Percentiles rank a stretch among this genome's conserved stretches.
These are phyloP conservation scores for Bibio marci DNA, from an alignment of 2,888 invertebrate species.

Conservation along the genomic window DNA sequence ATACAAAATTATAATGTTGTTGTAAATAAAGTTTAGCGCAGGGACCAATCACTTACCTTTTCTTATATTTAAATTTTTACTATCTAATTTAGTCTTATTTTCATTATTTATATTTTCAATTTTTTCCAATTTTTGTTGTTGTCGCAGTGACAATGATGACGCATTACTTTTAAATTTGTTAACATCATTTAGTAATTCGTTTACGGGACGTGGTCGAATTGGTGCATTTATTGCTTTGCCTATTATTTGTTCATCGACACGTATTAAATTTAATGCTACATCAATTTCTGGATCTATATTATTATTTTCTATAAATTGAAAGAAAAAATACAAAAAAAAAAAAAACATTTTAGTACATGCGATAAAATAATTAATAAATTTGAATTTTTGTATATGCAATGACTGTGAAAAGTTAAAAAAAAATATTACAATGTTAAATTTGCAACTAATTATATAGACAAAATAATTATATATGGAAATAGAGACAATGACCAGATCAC, in stretches of 20 bases:
- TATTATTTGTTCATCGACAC: constrained; percentile 11
- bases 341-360: too few species aligned
- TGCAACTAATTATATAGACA: too few species aligned
- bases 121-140: not conserved
- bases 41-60: too few species aligned
- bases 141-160: not conserved
- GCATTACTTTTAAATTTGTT: not conserved
- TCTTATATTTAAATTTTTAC: not conserved
- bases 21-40: too few species aligned
- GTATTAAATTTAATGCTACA: constrained; percentile 14
- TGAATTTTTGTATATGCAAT: too few species aligned
- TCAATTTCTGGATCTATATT: not conserved
- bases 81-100: constrained; percentile 1
- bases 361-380: not conserved
- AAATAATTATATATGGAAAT: too few species aligned
- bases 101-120: not conserved
- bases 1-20: too few species aligned
- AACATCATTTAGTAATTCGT: constrained; percentile 2
- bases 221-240: constrained; percentile 2
- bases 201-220: constrained; percentile 4
- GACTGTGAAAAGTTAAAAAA: too few species aligned
- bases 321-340: too few species aligned
- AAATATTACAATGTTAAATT: too few species aligned
- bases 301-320: not conserved
- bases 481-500: too few species aligned